Base-by-base conservation (phyloP, 2,797 vertebrate species). In the Jordanella pulchra region DNA sequence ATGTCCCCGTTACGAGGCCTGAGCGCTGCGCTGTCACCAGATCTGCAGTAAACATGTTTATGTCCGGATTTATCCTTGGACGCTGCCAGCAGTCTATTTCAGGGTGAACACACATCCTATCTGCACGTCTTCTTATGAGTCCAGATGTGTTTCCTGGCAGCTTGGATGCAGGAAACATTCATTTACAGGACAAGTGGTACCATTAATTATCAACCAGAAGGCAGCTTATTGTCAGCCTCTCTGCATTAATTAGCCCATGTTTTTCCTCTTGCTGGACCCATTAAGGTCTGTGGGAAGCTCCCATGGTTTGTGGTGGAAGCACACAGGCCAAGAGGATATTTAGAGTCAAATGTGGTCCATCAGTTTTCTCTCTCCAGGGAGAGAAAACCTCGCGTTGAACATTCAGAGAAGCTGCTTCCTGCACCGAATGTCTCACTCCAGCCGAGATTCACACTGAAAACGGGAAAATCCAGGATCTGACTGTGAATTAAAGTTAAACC, bases 1-100 rank as follows among this genome's bases (percentile, higher is more conserved):
- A 4, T n/a, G 21, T 30, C 55, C 35, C 63, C 69, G 55, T 70
- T 47, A 51, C 39, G 4, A 13, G 10, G 28, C 30, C 45, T 9
- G 23, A 17, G 50, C 5, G n/a, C 60, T 4, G 51, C 50, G 30
- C 23, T 11, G 47, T 64, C 67, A 45, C 50, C 5, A 5, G 12
- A 9, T 39, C 9, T 7, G 0, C 4, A 10, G 69, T 78, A 76
- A 89, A 89, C 85, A 83, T 87, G 84, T 89, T 86, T 82, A 82
- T 77, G 13, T 53, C 30, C 2, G 4, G 42, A 69, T 51, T 75
- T 56, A 27, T 63, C 65, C 55, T 63, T 1, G 25, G 54, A 39
- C 3, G 30, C 65, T 63, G 61, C 50, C 1, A 9, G 15, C 65
- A n/a, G 35, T 18, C 72, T 73, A 76, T 79, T 84, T 83, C 63